Evolutionary conservation across 1,140 invertebrate species (phyloP), one percentile per base, ranked within the genome.

Genomic region (Dendrolimus punctatus): DNA sequence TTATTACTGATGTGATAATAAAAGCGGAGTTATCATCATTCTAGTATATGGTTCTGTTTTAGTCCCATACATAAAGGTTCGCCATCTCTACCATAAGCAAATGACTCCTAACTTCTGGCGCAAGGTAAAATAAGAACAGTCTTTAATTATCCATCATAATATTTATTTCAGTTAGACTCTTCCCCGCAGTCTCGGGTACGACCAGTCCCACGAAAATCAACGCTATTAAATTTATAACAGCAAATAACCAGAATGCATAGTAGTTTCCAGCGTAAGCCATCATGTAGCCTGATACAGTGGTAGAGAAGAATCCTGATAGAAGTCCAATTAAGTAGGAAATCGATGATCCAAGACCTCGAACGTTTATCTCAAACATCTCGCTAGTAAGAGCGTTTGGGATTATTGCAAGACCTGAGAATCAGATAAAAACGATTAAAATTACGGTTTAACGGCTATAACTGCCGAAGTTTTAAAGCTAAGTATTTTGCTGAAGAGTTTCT

Each of bases 181-280:
- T 51, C 39, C 50, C 50, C 10, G 38, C 45, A n/a, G 50, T 51
- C 37, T 51, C 50, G 5, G 50, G 50, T 5, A 51, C 50, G 36
- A 51, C 10, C 5, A 38, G 8, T 6, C 44, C 39, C 5, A 45
- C 37, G n/a, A 51, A 51, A 5, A 51, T 6, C n/a, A 51, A n/a
- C 9, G 23, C 50, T 1, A 42, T 6, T 4, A 38, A 10, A 9
- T 51, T 45, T 10, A 45, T 36, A 5, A 38, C 42, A 36, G 50
- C 42, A 37, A 37, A 51, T 5, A 51, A 38, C 41, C 50, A 51
- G 43, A 51, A 51, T 5, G 42, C 36, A 6, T 10, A 23, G n/a
- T 51, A 23, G 6, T 9, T 44, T 4, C 50, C 50, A 7, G 39
- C 36, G 8, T 23, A 8, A 39, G 9, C 42, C 8, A 45, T 38